Evolutionary conservation across 2,113 vertebrate genomes (phyloP), one percentile per base, ranked within the genome.

Genomic region (Galeopterus variegatus): DNA sequence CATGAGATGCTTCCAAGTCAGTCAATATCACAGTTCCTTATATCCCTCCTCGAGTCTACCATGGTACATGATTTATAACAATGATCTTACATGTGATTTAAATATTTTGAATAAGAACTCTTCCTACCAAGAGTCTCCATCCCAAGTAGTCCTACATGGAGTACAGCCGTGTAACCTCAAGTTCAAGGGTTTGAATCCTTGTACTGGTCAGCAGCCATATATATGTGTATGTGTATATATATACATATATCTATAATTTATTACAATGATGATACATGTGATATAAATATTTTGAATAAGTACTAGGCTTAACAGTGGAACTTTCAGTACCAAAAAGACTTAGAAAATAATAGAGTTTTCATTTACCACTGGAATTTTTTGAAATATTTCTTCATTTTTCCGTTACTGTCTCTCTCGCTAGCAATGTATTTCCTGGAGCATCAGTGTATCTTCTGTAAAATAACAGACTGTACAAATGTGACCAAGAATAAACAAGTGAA

Each of bases 401-500:
- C 89, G 2, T 94, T 96, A 67, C 23, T 81, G 1, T 50, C 52
- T 73, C 3, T 96, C 77, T 92, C 4, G 65, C 33, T 13, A 89
- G 45, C 6, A 90, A 87, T 94, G 3, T 33, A 65, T 83, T 82
- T 94, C 67, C n/a, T 45, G 64, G 12, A 62, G n/a, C 11, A 72
- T 65, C 50, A 26, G 5, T 36, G 69, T 36, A 69, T 86, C 93
- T 93, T 1, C 14, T 92, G 31, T 76, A 76, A 93, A 97, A 73
- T 92, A 94, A 87, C 26, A 93, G 64, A 69, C n/a, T 23, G 28
- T 94, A 88, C 65, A 88, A 82, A 83, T 88, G 56, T 88, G 94
- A 84, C 79, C 52, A 79, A 84, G 31, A 17, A 88, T 85, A 96
- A 89, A 95, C 86, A 93, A 88, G 77, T 93, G 56, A 95, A 52